A percentile compares a stretch with the other conserved stretches of the same genome.
phyloP scores from a whole-genome alignment of 1,140 invertebrate genomes.

The Gonioctena quinquepunctata region DNA sequence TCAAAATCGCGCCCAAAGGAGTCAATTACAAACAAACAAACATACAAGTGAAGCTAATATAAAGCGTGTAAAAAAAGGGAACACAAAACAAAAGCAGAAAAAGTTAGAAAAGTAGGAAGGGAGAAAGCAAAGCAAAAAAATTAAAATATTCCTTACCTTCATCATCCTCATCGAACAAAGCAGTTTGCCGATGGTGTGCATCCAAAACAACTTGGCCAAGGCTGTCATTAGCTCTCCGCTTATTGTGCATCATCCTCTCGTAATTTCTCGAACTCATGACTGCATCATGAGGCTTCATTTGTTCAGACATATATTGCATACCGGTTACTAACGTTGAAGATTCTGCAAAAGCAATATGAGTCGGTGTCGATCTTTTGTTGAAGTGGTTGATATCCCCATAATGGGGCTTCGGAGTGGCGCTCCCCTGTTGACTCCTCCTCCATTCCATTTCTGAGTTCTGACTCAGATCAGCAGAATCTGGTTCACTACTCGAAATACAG shows the following conservation, averaged over 20 bases:
- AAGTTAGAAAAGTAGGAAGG: too few species aligned
- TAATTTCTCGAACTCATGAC: conserved; percentile 50
- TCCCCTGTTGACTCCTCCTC: conserved; percentile 27
- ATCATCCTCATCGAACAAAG: conserved; percentile 50
- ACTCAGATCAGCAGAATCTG: conserved; percentile 65
- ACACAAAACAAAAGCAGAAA: too few species aligned
- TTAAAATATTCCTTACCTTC: conserved; percentile 26
- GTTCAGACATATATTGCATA: conserved; percentile 45
- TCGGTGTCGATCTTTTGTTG: conserved; percentile 35
- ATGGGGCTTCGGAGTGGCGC: conserved; percentile 25
- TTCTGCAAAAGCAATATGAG: conserved; percentile 49
- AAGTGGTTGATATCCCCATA: conserved; percentile 37
- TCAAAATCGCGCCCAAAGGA: too few species aligned
- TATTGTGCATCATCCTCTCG: conserved; percentile 45
- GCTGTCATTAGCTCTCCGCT: conserved; percentile 46
- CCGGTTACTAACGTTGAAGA: conserved; percentile 48
- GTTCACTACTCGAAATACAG: conserved; percentile 82
- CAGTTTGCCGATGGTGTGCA: conserved; percentile 43
- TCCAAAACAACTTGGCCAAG: conserved; percentile 49
- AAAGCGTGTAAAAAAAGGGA: too few species aligned
- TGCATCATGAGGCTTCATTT: conserved; percentile 32
- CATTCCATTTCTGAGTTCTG: conserved; percentile 47
- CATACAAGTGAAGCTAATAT: too few species aligned
- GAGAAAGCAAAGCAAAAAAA: too few species aligned
- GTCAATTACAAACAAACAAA: too few species aligned